A percentile compares a stretch with the other conserved stretches of the same genome.
Evolutionary conservation across 2,888 invertebrate genomes (phyloP).

Genomic region (Timema cristinae): DNA sequence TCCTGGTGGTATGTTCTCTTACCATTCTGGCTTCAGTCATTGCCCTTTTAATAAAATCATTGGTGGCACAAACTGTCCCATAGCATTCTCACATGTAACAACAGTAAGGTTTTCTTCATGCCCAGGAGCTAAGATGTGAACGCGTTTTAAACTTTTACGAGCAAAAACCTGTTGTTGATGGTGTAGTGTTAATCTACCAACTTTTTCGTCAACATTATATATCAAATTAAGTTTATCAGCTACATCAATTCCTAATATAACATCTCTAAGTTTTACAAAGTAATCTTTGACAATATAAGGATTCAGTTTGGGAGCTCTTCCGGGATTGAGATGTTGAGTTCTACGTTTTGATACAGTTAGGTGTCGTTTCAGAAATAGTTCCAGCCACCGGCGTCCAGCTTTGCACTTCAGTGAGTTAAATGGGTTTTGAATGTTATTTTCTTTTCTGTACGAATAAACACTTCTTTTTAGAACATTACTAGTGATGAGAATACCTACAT

Average conservation of each 20-base stretch:
- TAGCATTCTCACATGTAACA: too few species aligned
- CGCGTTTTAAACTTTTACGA: neutral
- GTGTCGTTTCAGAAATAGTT: conserved; percentile 12
- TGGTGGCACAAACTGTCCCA: too few species aligned
- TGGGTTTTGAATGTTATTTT: conserved; percentile 4
- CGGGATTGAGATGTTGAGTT: conserved; percentile 11
- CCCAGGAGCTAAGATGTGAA: neutral
- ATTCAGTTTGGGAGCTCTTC: conserved; percentile 14
- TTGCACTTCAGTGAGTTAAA: conserved; percentile 11
- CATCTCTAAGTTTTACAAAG: conserved; percentile 11
- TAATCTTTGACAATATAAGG: conserved; percentile 11
- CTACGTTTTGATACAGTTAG: neutral
- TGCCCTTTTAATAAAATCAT: too few species aligned
- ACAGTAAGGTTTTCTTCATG: conserved; percentile 10
- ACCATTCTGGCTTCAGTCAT: neutral
- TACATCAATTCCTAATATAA: conserved; percentile 1
- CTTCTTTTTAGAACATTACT: conserved; percentile 13
- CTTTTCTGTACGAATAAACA: conserved; percentile 5
- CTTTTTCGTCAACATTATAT: conserved; percentile 14
- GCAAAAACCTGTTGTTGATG: too few species aligned
- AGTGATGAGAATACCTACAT: conserved; percentile 8
- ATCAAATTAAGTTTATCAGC: conserved; percentile 14
- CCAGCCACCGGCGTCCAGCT: conserved; percentile 12
- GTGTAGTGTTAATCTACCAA: too few species aligned
- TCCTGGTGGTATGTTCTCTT: conserved; percentile 15